These are phyloP conservation scores for Pungitius pungitius DNA, from an alignment of 2,113 vertebrate species.

Conservation along the genomic window DNA sequence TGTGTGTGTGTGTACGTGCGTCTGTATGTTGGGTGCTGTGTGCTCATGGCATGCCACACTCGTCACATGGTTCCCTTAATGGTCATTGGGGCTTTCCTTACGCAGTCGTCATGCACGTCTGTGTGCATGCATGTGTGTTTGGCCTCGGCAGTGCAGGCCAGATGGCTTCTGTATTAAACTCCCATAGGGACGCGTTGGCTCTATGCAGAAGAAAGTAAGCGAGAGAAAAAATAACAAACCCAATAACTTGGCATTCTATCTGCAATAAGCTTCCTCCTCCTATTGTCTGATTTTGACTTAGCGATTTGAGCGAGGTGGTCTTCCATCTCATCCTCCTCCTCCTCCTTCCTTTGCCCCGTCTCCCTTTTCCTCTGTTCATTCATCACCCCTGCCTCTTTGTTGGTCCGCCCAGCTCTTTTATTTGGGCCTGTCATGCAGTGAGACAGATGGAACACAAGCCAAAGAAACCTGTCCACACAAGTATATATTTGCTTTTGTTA, in stretches of 20 bases:
- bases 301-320: constrained; percentile 11
- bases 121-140: constrained; percentile 8
- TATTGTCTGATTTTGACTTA: constrained; percentile 60
- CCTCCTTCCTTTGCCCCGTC: constrained; percentile 9
- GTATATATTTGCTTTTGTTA: constrained; percentile 45
- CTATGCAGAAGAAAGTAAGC: constrained; percentile 23
- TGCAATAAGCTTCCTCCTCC: constrained; percentile 61
- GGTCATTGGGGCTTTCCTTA: constrained; percentile 14
- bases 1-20: neutral
- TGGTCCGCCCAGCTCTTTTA: constrained; percentile 36
- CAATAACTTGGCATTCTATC: constrained; percentile 41
- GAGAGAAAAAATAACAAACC: constrained; percentile 44
- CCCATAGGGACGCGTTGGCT: constrained; percentile 55
- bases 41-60: neutral
- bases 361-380: constrained; percentile 33
- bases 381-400: constrained; percentile 45
- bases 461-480: constrained; percentile 19
- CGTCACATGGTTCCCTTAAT: constrained; percentile 1
- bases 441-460: constrained; percentile 17
- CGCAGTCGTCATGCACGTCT: neutral
- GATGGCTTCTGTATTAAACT: constrained; percentile 66
- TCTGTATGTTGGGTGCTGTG: neutral
- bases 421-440: constrained; percentile 35
- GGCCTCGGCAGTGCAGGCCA: constrained; percentile 30
- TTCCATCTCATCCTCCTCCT: constrained; percentile 2